Conservation (phyloP, 1,140 invertebrate species). For the Eumeta japonica region DNA sequence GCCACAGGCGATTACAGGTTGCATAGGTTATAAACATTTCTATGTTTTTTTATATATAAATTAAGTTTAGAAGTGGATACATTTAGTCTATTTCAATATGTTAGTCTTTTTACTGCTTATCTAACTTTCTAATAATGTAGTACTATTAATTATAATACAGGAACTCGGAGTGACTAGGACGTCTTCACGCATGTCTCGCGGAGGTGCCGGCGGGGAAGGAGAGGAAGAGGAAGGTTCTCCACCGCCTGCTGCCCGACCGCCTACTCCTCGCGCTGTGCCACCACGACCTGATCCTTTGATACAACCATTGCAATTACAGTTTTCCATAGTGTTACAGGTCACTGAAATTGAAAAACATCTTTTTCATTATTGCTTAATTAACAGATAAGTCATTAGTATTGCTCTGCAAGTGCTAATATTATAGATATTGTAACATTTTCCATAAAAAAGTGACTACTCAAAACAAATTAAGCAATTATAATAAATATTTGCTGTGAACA, state of each 20-base stretch:
- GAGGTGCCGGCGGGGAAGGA: slow-evolving; percentile 12
- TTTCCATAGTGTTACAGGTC: slow-evolving; percentile 75
- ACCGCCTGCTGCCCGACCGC: slow-evolving; percentile 11
- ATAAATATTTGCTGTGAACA: no score
- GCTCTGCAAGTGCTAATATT: slow-evolving; percentile 2
- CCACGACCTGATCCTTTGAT: slow-evolving; percentile 49
- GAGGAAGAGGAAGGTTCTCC: slow-evolving; percentile 17
- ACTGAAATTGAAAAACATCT: slow-evolving; percentile 6
- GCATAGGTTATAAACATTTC: no score
- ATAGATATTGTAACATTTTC: slow-evolving; percentile 6
- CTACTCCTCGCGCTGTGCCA: slow-evolving; percentile 12
- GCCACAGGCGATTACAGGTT: no score
- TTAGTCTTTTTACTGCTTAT: no score
- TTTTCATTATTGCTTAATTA: not conserved
- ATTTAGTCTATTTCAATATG: no score
- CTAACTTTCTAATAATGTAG: no score
- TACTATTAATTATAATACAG: no score
- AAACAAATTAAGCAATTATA: no score
- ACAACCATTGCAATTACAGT: slow-evolving; percentile 83
- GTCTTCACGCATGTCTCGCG: slow-evolving; percentile 67
- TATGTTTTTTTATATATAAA: no score
- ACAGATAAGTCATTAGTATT: not conserved
- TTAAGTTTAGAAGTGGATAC: no score
- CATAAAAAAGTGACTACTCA: no score
- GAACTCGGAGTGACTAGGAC: slow-evolving; percentile 67